Base-by-base conservation (phyloP, 1,140 invertebrate genomes). In the Magallana gigas region DNA sequence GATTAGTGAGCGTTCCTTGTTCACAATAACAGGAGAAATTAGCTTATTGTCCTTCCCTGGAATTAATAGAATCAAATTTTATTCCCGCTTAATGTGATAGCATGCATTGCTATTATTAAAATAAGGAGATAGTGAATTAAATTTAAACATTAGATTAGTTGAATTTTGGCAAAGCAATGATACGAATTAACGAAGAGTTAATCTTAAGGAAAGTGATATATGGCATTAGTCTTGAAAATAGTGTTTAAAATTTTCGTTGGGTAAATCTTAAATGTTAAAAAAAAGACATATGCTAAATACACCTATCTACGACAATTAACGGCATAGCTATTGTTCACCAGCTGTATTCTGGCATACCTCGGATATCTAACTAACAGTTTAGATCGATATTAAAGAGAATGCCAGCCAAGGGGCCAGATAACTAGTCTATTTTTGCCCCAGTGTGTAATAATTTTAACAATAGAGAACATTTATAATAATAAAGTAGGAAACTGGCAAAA, bases 391-490 rank as follows among this genome's bases (percentile, higher is more conserved):
- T 29, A 23, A 16, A 76, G 68, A 76, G 12, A 12, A 29, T 29
- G 7, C 68, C 18, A 12, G 68, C 11, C 11, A 36, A 12, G 3
- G 23, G 8, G 11, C 18, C 8, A 76, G 68, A 76, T 76, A 76
- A 76, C 68, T 11, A 9, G 14, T 8, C 68, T 76, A 76, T 76
- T 76, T 76, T 76, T 76, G 23, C 23, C 23, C 1, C 23, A 76
- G 29, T 18, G 68, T 76, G 68, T 76, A 76, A 76, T 76, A 76
- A 76, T 76, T 48, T 76, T 29, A 76, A 76, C 68, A 76, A 29
- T 12, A 29, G 14, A 76, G 29, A 18, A 29, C 68, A 76, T 29
- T 62, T 29, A 29, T 76, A 76, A 76, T 76, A 29, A 76, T 12
- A 11, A 23, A 29, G 68, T 76, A 76, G 23, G 68, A 76, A 18